These are phyloP conservation scores for Glaucidium brasilianum DNA, from an alignment of 2,113 vertebrate species.

Conservation along the genomic window DNA sequence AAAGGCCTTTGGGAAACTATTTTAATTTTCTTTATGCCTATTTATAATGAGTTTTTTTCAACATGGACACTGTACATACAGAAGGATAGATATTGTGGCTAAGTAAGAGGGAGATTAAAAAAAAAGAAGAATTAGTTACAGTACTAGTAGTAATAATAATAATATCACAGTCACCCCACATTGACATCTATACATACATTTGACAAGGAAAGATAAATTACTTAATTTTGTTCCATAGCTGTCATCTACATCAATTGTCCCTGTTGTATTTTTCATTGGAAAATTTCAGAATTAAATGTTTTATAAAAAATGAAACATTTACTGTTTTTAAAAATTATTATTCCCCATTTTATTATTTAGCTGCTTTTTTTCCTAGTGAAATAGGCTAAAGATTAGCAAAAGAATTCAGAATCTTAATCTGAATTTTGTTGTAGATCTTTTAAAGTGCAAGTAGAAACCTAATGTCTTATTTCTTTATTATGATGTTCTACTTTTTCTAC, in stretches of 20 bases:
- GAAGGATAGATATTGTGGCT: too few relatives aligned
- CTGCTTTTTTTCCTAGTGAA: neutral
- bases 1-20: neutral
- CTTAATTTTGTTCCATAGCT: neutral
- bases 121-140: neutral
- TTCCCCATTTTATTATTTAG: neutral
- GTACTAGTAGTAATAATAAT: neutral
- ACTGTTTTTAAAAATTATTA: neutral
- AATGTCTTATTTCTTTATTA: neutral
- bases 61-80: too few relatives aligned
- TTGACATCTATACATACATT: neutral
- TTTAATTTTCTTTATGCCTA: neutral
- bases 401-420: neutral
- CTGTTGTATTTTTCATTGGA: neutral
- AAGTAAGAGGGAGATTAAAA: too few relatives aligned
- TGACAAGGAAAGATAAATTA: neutral
- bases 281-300: neutral
- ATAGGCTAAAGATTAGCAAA: neutral
- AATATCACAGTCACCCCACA: neutral
- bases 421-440: neutral
- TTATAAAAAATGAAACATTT: neutral
- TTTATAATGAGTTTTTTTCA: neutral
- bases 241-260: neutral
- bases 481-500: neutral
- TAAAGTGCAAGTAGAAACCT: neutral